A percentile compares a stretch with the other conserved stretches of the same genome.
Conservation (phyloP, 1,140 invertebrate species). For the Aphelenchoides avenae region DNA sequence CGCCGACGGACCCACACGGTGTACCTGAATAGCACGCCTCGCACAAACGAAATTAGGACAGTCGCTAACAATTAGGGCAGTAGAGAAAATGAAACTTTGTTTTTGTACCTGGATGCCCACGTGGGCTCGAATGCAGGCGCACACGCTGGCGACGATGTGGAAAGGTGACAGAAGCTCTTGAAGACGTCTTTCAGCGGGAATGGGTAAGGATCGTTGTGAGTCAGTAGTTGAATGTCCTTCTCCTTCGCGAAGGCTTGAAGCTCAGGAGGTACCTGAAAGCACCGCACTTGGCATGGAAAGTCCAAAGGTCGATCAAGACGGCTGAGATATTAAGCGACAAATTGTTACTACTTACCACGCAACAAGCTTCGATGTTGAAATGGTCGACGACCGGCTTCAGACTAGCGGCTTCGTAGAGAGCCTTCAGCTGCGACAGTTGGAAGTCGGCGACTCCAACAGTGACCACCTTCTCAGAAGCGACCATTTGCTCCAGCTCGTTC, state of each 20-base stretch:
- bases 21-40: constrained; percentile 39
- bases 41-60: constrained; percentile 29
- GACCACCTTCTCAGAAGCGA: constrained; percentile 67
- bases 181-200: constrained; percentile 54
- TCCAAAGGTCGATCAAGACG: constrained; percentile 1
- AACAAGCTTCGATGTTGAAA: constrained; percentile 89
- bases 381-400: constrained; percentile 85
- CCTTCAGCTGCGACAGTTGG: constrained; percentile 73
- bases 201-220: constrained; percentile 78
- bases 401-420: constrained; percentile 75
- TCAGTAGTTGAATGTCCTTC: constrained; percentile 84
- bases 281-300: constrained; percentile 1
- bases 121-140: constrained; percentile 28
- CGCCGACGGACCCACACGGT: constrained; percentile 49
- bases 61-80: constrained; percentile 7
- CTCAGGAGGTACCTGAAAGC: constrained; percentile 71
- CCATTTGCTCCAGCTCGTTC: constrained; percentile 70
- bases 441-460: constrained; percentile 82
- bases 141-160: constrained; percentile 15
- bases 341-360: constrained; percentile 65
- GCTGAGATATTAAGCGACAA: neutral
- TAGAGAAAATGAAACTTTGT: constrained; percentile 3
- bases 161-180: constrained; percentile 24
- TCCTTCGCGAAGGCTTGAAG: constrained; percentile 82
- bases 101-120: constrained; percentile 40